Evolutionary conservation across 1,140 invertebrate species (phyloP), one percentile per base, ranked within the genome.

Genomic region (Drosophila setifemur): DNA sequence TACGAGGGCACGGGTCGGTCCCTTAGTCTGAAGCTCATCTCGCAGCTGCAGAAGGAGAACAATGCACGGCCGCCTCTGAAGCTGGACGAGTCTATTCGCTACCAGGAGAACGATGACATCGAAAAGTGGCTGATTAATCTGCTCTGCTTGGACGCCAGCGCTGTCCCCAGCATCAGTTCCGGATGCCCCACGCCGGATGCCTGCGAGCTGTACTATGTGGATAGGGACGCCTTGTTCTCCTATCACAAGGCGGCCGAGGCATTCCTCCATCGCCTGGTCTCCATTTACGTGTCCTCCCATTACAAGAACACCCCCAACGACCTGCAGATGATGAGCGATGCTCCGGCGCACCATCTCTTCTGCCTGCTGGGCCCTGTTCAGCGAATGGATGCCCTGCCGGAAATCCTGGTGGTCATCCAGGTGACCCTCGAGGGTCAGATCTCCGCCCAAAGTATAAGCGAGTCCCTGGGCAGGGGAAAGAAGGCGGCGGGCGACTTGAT

Each of bases 241-340:
- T 99, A 98, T 90, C 97, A 99, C 83, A 96, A 96, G 90, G 97
- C 97, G 0, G 98, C 98, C 0, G 99, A 99, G 91, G 91, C 94
- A 1, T 99, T 99, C 91, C 92, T 99, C 3, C 97, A 99, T 85
- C 92, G 96, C 74, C 82, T 99, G 0, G 96, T 99, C 57, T 94
- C 96, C 25, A 93, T 99, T 3, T 99, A 98, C 90, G 98, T 99
- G 0, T 94, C 98, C 0, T 99, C 98, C 8, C 98, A 99, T 93
- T 99, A 99, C 89, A 99, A 98, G 94, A 99, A 99, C 91, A 97
- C 96, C 52, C 99, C 99, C 1, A 99, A 99, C 92, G 99, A 99
- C 92, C 92, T 99, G 6, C 98, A 99, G 93, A 96, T 99, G 94
- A 94, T 99, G 91, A 98, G 98, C 7, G 99, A 99, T 93, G 98